phyloP scores from a whole-genome alignment of 2,113 vertebrate species.

The Odontesthes bonariensis region DNA sequence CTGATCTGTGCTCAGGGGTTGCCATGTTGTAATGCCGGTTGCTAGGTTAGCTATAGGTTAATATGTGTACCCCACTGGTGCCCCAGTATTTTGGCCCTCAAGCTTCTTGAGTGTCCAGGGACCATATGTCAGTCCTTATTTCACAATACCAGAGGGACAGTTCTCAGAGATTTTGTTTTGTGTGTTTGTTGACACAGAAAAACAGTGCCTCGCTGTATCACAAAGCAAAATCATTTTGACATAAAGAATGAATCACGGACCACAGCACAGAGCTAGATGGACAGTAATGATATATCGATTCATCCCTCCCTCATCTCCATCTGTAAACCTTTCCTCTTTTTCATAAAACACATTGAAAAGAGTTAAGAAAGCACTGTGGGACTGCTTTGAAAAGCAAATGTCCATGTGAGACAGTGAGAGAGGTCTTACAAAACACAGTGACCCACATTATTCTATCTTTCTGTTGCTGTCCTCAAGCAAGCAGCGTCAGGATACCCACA shows the following conservation, averaged over 20 bases:
- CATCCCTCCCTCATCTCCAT: constrained; percentile 24
- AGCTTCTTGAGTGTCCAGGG: constrained; percentile 43
- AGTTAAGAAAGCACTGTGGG: constrained; percentile 44
- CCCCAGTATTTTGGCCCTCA: constrained; percentile 57
- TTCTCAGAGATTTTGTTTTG: constrained; percentile 44
- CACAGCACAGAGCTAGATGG: constrained; percentile 60
- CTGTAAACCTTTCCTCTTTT: constrained; percentile 28
- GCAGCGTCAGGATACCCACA: constrained; percentile 25
- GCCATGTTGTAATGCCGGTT: constrained; percentile 66
- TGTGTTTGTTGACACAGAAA: constrained; percentile 13
- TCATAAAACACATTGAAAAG: constrained; percentile 39
- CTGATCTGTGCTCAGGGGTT: constrained; percentile 63
- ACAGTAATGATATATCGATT: constrained; percentile 64
- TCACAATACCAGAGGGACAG: constrained; percentile 39
- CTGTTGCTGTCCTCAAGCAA: constrained; percentile 9
- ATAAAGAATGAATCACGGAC: constrained; percentile 51
- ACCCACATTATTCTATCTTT: constrained; percentile 47
- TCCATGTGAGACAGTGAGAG: constrained; percentile 27
- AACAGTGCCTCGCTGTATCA: constrained; percentile 29
- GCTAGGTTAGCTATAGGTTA: constrained; percentile 64
- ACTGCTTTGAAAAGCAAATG: constrained; percentile 37
- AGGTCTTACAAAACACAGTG: constrained; percentile 25
- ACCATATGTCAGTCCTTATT: constrained; percentile 41
- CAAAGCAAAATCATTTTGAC: constrained; percentile 36
- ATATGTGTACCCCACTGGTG: constrained; percentile 48